Conservation (phyloP, 2,113 vertebrate species). For the Carlito syrichta region DNA sequence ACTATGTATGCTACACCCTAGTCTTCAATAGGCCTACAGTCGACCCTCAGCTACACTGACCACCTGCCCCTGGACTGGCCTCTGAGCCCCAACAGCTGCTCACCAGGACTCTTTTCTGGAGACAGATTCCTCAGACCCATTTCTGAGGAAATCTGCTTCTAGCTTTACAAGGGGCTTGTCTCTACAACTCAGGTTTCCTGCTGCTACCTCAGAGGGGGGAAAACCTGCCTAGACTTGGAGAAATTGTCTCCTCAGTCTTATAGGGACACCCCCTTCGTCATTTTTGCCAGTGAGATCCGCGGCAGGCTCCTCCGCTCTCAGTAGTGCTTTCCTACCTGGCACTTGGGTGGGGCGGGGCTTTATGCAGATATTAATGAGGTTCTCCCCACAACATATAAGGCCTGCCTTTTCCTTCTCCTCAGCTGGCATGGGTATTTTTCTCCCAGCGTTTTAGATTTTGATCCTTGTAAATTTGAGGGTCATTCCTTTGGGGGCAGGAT, state of each 20-base stretch:
- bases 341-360: neutral
- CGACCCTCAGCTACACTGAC: neutral
- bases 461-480: constrained; percentile 31
- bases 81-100: neutral
- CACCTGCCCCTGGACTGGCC: neutral
- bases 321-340: neutral
- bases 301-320: neutral
- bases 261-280: neutral
- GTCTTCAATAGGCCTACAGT: neutral
- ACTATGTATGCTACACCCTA: constrained; percentile 37
- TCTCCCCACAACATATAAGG: neutral
- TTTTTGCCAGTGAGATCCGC: neutral
- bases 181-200: constrained; percentile 47
- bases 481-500: neutral
- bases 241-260: neutral
- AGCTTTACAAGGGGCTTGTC: constrained; percentile 35
- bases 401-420: neutral
- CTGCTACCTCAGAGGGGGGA: neutral
- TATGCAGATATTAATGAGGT: neutral
- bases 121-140: constrained; percentile 8
- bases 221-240: neutral
- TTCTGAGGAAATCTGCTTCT: constrained; percentile 17
- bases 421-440: neutral
- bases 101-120: neutral
- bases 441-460: constrained; percentile 1